phyloP scores from a whole-genome alignment of 2,113 vertebrate species.

The Columbina picui region DNA sequence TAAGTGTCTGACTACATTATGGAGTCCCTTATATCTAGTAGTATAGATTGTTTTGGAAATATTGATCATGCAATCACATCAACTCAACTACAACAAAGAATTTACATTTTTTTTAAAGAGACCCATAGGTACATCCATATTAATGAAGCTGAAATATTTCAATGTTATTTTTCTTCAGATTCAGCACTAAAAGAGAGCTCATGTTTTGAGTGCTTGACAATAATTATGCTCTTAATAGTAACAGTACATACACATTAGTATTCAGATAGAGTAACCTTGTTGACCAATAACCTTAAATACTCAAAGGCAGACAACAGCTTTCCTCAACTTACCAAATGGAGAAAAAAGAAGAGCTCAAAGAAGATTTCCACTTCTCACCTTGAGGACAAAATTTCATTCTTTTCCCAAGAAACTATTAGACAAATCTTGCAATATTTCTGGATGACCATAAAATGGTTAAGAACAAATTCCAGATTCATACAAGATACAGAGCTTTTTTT shows the following conservation, averaged over 20 bases:
- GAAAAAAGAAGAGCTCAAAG: background rate
- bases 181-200: background rate
- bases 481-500: background rate
- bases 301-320: background rate
- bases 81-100: too few species aligned
- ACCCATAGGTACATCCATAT: too few species aligned
- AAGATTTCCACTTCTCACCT: background rate
- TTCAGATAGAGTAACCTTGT: background rate
- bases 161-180: background rate
- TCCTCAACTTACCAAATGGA: background rate
- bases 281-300: background rate
- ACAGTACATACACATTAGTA: background rate
- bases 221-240: background rate
- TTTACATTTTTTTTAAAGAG: too few species aligned
- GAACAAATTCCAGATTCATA: background rate
- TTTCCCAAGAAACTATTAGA: background rate
- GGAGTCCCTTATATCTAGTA: too few species aligned
- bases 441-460: background rate
- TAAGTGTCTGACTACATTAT: too few species aligned
- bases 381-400: background rate
- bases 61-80: too few species aligned
- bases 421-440: background rate
- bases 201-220: background rate
- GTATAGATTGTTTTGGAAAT: too few species aligned
- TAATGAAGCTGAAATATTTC: too few species aligned